Percentiles rank a stretch among this genome's conserved stretches.
phyloP scores from a whole-genome alignment of 2,113 vertebrate species.

The Platanista minor region DNA sequence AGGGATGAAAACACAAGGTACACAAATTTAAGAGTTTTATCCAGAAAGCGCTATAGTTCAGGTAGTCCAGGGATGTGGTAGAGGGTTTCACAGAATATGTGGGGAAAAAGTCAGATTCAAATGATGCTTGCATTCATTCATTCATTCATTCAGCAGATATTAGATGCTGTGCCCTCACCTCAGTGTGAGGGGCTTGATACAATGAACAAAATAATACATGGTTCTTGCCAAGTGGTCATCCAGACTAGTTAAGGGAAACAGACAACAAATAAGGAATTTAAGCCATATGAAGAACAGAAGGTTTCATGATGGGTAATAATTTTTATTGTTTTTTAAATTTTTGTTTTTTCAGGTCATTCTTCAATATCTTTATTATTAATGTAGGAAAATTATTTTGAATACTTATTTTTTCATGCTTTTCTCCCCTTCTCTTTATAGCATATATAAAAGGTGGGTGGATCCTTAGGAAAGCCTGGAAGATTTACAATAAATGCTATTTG shows the following conservation, averaged over 20 bases:
- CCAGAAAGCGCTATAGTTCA: not conserved
- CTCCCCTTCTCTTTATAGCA: slow-evolving; percentile 72
- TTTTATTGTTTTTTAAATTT: not conserved
- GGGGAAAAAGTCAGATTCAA: not conserved
- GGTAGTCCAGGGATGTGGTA: not conserved
- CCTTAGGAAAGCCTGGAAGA: slow-evolving; percentile 99
- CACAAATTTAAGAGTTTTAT: not conserved
- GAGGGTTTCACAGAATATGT: not conserved
- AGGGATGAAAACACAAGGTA: not conserved
- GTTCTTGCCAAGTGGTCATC: not conserved
- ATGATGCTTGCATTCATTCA: not conserved
- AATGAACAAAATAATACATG: not conserved
- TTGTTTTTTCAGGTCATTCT: not conserved
- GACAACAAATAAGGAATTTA: not conserved
- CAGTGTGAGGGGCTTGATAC: not conserved
- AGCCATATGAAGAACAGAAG: not conserved
- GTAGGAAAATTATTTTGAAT: not conserved
- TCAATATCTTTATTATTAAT: not conserved
- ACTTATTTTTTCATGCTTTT: not conserved
- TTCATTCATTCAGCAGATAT: not conserved
- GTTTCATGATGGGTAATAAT: no score
- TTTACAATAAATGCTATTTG: slow-evolving; percentile 98
- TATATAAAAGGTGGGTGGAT: slow-evolving; percentile 99
- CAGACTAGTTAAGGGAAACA: not conserved
- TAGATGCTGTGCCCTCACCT: accelerated